A percentile compares a stretch with the other conserved stretches of the same genome.
phyloP scores from a whole-genome alignment of 2,797 vertebrate genomes.

The Glyptemys insculpta region DNA sequence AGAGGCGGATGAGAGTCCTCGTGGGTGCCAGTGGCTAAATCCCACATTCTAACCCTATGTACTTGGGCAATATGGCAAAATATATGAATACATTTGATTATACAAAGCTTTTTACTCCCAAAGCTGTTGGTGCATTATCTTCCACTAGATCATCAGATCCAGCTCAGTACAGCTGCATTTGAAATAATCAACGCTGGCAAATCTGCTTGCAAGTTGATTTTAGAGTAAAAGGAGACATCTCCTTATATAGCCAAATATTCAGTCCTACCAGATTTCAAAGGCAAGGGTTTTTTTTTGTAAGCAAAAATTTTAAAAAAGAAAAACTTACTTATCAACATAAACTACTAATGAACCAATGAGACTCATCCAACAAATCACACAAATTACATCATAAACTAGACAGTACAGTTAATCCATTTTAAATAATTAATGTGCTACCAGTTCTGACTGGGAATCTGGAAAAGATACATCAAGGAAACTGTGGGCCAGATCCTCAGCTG shows the following conservation, averaged over 20 bases:
- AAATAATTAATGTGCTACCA: conserved; percentile 32
- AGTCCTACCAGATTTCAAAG: not conserved
- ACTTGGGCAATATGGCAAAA: not conserved
- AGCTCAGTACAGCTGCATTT: not conserved
- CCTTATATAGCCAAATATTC: not conserved
- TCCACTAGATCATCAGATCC: not conserved
- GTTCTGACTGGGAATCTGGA: conserved; percentile 46
- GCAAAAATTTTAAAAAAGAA: not conserved
- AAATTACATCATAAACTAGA: conserved; percentile 31
- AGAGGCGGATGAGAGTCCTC: not conserved
- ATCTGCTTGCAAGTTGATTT: not conserved
- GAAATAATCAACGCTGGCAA: not conserved
- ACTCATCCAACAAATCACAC: not conserved
- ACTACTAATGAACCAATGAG: conserved; percentile 14
- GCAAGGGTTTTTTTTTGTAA: not conserved
- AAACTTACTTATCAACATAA: not conserved
- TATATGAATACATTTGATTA: not conserved
- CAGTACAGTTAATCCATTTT: conserved; percentile 2
- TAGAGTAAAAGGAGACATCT: not conserved
- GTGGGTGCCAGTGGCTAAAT: not conserved
- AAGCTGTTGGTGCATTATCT: not conserved
- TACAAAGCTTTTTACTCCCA: not conserved
- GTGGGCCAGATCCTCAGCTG: not conserved
- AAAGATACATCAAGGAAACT: conserved; percentile 14
- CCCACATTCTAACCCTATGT: not conserved